phyloP scores from a whole-genome alignment of 2,113 vertebrate genomes.

The Crotophaga sulcirostris region DNA sequence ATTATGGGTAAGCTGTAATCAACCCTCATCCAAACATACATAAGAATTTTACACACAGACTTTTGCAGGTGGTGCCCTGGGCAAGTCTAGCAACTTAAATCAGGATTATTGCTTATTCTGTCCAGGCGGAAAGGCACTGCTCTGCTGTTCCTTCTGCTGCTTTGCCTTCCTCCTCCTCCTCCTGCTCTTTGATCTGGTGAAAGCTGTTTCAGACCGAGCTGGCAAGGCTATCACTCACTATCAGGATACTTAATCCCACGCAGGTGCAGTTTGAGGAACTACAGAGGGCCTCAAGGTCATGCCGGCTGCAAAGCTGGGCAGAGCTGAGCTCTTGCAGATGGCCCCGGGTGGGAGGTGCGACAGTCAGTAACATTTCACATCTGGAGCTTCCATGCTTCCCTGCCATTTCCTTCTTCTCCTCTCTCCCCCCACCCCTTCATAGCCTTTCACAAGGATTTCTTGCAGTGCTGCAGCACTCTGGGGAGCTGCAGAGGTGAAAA shows the following conservation, averaged over 20 bases:
- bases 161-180: background rate
- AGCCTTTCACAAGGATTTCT: background rate
- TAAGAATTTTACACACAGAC: conserved; percentile 49
- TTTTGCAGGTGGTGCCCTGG: conserved; percentile 66
- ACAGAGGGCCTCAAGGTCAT: conserved; percentile 56
- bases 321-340: conserved; percentile 35
- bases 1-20: conserved; percentile 49
- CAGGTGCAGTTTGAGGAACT: conserved; percentile 73
- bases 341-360: background rate
- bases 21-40: conserved; percentile 31
- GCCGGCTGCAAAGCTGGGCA: background rate
- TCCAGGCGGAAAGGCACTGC: background rate
- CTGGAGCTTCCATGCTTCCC: conserved; percentile 18
- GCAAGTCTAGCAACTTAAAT: conserved; percentile 44
- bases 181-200: conserved; percentile 60
- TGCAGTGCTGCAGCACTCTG: background rate
- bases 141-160: conserved; percentile 20
- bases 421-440: accelerated
- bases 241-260: conserved; percentile 68
- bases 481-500: background rate
- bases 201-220: conserved; percentile 52
- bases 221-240: conserved; percentile 62
- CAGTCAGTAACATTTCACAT: background rate
- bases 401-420: background rate
- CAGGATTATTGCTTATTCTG: conserved; percentile 49